Base-by-base conservation (phyloP, 1,140 invertebrate species). In the Aphidius ervi region DNA sequence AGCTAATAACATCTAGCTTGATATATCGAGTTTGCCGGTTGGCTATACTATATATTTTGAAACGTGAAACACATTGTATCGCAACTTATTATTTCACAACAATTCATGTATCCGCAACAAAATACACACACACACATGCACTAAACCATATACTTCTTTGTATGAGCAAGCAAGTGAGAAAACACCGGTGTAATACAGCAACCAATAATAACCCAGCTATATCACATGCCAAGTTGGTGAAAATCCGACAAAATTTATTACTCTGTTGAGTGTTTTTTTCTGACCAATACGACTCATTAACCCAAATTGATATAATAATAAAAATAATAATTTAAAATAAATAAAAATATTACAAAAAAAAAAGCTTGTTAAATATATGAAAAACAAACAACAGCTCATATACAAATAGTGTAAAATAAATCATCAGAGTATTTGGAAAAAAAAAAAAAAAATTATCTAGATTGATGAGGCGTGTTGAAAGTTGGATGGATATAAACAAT, bases 1-100 rank as follows among this genome's bases (percentile, higher is more conserved):
- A 58, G 56, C 47, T 58, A 58, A 58, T 58, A 58, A 42, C 46
- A 31, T 31, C 9, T 46, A 40, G 47, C 31, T 58, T 50, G 56
- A 58, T 58, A 46, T 47, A 58, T 49, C 37, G 37, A n/a, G 39
- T 58, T 58, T 58, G 4, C 23, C 4, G 23, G 23, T 31, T 31
- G 4, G 23, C 23, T 31, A 31, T 31, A 49, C 39, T 49, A 20
- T 46, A 23, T 47, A 56, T 40, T 41, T 20, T 6, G 10, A 40
- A 54, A 41, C 52, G 40, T 40, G 16, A 56, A 46, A 56, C 37
- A 40, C 45, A 45, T 9, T 45, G 23, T 31, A 16, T 42, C 42
- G 39, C 55, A 54, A 54, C 52, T 16, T 16, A 16, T 16, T 16
- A 16, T 16, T 16, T 16, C 42, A 47, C 55, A 54, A 54, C 52